Percentiles rank a stretch among this genome's conserved stretches.
These are phyloP conservation scores for Stegodyphus mimosarum DNA, from an alignment of 1,140 invertebrate genomes.

Conservation along the genomic window DNA sequence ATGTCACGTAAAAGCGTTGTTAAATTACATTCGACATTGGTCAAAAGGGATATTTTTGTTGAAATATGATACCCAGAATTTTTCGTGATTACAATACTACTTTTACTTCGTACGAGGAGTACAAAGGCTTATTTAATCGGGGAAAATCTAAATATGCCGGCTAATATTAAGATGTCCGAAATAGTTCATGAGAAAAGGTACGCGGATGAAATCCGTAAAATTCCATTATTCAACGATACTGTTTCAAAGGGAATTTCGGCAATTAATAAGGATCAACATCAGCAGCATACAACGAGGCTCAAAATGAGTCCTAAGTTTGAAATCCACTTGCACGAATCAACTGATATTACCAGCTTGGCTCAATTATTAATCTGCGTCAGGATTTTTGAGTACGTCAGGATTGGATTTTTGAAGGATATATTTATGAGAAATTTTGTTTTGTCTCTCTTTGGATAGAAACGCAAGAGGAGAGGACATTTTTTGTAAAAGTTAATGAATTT, in stretches of 20 bases:
- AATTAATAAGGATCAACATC: not conserved
- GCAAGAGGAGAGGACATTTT: too few relatives aligned
- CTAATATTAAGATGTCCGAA: not conserved
- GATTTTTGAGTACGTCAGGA: too few relatives aligned
- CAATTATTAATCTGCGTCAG: too few relatives aligned
- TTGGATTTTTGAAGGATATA: too few relatives aligned
- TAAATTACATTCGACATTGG: too few relatives aligned
- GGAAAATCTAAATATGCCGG: not conserved
- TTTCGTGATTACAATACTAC: too few relatives aligned
- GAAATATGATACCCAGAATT: too few relatives aligned
- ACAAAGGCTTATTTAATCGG: not conserved
- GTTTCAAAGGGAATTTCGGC: not conserved
- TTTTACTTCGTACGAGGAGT: not conserved
- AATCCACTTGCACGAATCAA: not conserved
- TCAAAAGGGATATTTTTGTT: too few relatives aligned
- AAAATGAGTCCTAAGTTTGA: not conserved
- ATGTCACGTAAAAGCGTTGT: too few relatives aligned
- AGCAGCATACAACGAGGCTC: not conserved
- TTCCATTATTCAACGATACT: slow-evolving; percentile 3
- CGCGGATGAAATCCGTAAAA: slow-evolving; percentile 2
- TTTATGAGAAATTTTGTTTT: too few relatives aligned
- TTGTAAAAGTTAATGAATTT: too few relatives aligned
- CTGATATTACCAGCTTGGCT: not conserved
- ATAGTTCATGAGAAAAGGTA: not conserved
- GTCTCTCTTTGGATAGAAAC: too few relatives aligned